Conservation (phyloP, 64 coral and sea anemone genomes). For the Exaiptasia diaphana region DNA sequence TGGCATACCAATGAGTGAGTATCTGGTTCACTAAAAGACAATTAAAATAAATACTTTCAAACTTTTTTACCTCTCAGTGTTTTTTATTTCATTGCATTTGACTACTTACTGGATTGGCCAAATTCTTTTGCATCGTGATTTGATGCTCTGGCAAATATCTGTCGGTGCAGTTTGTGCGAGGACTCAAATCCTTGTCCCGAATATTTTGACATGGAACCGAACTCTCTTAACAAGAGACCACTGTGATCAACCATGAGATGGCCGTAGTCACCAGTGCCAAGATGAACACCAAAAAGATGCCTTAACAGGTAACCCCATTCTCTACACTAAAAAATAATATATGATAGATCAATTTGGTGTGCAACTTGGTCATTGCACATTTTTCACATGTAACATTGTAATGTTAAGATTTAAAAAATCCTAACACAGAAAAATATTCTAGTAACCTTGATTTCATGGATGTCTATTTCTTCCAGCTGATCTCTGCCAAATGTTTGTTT, state of each 20-base stretch:
- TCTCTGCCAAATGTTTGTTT: neutral
- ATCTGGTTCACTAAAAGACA: conserved; percentile 16
- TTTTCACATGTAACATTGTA: no score
- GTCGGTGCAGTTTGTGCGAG: conserved; percentile 35
- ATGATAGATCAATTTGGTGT: no score
- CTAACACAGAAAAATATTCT: no score
- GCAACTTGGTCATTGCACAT: no score
- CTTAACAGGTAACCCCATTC: conserved; percentile 31
- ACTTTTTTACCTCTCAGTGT: neutral
- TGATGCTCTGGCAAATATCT: conserved; percentile 7
- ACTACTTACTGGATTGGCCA: conserved; percentile 15
- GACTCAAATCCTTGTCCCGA: conserved; percentile 41
- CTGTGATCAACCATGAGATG: conserved; percentile 8
- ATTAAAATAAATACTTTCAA: neutral
- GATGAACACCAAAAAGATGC: conserved; percentile 31
- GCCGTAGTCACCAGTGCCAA: conserved; percentile 18
- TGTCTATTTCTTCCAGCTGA: neutral
- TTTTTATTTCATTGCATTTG: neutral
- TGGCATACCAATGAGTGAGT: conserved; percentile 20
- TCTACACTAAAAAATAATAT: no score
- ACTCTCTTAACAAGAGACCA: conserved; percentile 4
- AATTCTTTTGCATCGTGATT: conserved; percentile 29
- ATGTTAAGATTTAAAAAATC: no score
- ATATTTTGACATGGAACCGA: conserved; percentile 21
- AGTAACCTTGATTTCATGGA: neutral